Evolutionary conservation across 1,140 invertebrate genomes (phyloP).

Genomic region (Eufriesea mexicana): DNA sequence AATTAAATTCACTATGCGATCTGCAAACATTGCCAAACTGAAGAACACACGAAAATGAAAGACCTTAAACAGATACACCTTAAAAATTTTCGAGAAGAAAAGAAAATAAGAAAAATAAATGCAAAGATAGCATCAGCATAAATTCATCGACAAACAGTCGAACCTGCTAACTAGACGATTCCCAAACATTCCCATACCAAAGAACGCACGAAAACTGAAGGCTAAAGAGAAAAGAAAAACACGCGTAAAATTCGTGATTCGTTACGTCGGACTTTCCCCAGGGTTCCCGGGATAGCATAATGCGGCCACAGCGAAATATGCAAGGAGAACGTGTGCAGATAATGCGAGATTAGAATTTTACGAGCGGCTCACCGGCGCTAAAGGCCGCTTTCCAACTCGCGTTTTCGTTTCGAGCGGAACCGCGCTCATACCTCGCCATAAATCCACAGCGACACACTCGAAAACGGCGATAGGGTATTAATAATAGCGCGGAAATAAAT

Average conservation of each 20-base stretch:
- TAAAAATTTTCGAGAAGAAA: too few species aligned
- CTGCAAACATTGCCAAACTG: too few species aligned
- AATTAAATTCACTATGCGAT: too few species aligned
- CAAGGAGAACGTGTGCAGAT: slow-evolving; percentile 65
- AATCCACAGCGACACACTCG: slow-evolving; percentile 32
- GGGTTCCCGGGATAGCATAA: slow-evolving; percentile 49
- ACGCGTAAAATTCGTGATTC: slow-evolving; percentile 44
- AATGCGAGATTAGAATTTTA: slow-evolving; percentile 69
- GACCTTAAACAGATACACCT: too few species aligned
- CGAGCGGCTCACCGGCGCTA: slow-evolving; percentile 53
- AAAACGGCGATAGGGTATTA: slow-evolving; percentile 20
- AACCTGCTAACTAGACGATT: not conserved
- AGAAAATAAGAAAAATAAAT: not conserved
- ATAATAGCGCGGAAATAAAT: slow-evolving; percentile 29
- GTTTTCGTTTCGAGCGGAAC: slow-evolving; percentile 53
- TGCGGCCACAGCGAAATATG: slow-evolving; percentile 63
- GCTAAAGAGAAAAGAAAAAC: too few species aligned
- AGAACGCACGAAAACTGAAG: too few species aligned
- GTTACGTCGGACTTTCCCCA: slow-evolving; percentile 64
- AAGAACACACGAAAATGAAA: not conserved
- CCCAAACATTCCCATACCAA: too few species aligned
- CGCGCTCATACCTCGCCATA: slow-evolving; percentile 44
- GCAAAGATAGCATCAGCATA: slow-evolving; percentile 37
- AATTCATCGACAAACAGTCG: slow-evolving; percentile 44
- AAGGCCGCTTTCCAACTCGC: slow-evolving; percentile 66